phyloP scores from a whole-genome alignment of 2,113 vertebrate genomes.

The Varanus salvator region DNA sequence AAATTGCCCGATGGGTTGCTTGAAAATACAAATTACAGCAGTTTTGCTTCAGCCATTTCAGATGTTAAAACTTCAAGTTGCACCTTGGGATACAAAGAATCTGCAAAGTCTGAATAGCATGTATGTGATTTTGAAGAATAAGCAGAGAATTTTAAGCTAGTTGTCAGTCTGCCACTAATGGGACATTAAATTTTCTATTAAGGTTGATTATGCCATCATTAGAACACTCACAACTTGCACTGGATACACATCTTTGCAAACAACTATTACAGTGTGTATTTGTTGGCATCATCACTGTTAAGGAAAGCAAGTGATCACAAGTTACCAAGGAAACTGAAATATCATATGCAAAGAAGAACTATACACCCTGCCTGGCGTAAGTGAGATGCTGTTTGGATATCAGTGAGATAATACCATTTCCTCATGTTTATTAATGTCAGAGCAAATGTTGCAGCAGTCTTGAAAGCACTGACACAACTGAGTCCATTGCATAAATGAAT shows the following conservation, averaged over 20 bases:
- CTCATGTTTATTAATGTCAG: constrained; percentile 51
- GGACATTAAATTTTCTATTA: constrained; percentile 76
- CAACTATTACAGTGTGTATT: constrained; percentile 67
- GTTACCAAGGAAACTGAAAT: constrained; percentile 80
- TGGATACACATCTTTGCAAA: constrained; percentile 61
- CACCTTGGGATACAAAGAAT: constrained; percentile 39
- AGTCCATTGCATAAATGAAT: constrained; percentile 50
- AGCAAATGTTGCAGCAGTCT: constrained; percentile 44
- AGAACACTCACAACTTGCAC: constrained; percentile 68
- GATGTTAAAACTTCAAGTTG: constrained; percentile 15
- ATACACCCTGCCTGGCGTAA: constrained; percentile 62
- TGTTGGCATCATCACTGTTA: constrained; percentile 80
- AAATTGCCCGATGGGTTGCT: neutral
- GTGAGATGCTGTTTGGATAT: constrained; percentile 69
- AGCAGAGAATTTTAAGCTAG: constrained; percentile 39
- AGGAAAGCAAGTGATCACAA: constrained; percentile 75
- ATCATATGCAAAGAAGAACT: constrained; percentile 65
- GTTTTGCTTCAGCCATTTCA: neutral
- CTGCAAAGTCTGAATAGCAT: constrained; percentile 13
- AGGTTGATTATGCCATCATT: constrained; percentile 77
- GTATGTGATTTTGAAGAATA: constrained; percentile 27
- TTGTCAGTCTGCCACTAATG: constrained; percentile 72
- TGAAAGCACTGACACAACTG: constrained; percentile 12
- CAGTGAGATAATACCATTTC: constrained; percentile 68
- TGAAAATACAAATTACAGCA: neutral